A percentile compares a stretch with the other conserved stretches of the same genome.
Evolutionary conservation across 2,888 invertebrate species (phyloP).

Genomic region (Smittia sp.): DNA sequence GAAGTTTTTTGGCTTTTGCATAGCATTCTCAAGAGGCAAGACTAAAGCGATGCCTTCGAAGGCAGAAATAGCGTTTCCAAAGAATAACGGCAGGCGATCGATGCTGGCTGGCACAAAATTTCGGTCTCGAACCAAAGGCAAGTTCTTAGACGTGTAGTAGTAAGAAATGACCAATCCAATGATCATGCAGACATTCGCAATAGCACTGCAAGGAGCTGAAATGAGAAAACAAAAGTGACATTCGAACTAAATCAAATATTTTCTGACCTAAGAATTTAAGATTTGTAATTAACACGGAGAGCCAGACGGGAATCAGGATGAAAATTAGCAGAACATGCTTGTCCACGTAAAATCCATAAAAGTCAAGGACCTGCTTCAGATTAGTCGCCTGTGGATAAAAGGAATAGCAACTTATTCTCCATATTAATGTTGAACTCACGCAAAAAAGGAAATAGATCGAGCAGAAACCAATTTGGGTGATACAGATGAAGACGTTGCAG

Average conservation of each 20-base stretch:
- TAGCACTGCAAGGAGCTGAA: conserved; percentile 68
- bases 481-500: conserved; percentile 83
- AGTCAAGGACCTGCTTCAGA: conserved; percentile 70
- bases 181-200: conserved; percentile 76
- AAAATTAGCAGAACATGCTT: conserved; percentile 73
- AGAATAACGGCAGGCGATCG: conserved; percentile 75
- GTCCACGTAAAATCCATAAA: conserved; percentile 62
- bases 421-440: too few relatives aligned
- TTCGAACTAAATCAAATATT: neutral
- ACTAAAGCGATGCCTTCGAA: conserved; percentile 96
- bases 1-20: conserved; percentile 76
- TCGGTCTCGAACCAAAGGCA: conserved; percentile 63
- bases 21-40: conserved; percentile 90
- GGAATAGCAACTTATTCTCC: too few relatives aligned
- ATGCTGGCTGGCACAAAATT: conserved; percentile 42
- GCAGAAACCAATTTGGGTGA: conserved; percentile 98
- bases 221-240: too few relatives aligned
- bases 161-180: conserved; percentile 67
- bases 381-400: conserved; percentile 88
- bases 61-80: conserved; percentile 93
- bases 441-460: conserved; percentile 95
- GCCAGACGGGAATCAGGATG: conserved; percentile 67
- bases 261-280: conserved; percentile 63
- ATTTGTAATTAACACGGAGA: conserved; percentile 73
- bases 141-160: conserved; percentile 69